Evolutionary conservation across 2,797 vertebrate species (phyloP), one percentile per base, ranked within the genome.

Genomic region (Taeniopygia guttata): DNA sequence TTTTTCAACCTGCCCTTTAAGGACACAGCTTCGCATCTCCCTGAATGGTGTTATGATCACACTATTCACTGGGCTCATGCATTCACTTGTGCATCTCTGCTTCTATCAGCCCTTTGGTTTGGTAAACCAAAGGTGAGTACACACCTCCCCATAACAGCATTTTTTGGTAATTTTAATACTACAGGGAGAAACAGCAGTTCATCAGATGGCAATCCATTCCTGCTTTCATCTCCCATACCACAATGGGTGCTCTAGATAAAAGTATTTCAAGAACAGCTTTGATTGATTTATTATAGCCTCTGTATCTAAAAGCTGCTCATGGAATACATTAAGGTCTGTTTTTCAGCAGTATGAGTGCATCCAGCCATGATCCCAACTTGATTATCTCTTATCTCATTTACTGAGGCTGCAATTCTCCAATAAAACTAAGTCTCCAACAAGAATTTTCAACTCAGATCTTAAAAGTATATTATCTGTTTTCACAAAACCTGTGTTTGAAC

Each of bases 131-230:
- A 78, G 11, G 25, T 8, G 15, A 78, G n/a, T 17, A 72, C 3
- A 14, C 4, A 26, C 2, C 25, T 48, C 45, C 5, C 16, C 1
- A 0, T 5, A 70, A 67, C 10, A 22, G 22, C 8, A 4, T 25
- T 51, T 51, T 54, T 27, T 15, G 7, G 19, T 21, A 3, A 11
- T 38, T 86, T 69, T 83, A 90, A 43, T 7, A 4, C 40, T 56
- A 75, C 42, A 48, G 48, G 18, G 34, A 86, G 13, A 73, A 56
- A 56, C 6, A 76, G 38, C 2, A 16, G 32, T 30, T 85, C 54
- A 92, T 69, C 17, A 84, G 18, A 82, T 30, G 11, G 25, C 42
- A 80, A 70, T 46, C 42, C 70, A 32, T 56, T 79, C n/a, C 68
- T 83, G 43, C 8, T 30, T 42, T 42, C 17, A 78, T 21, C 13